phyloP scores from a whole-genome alignment of 92 coral and sea anemone species.

The Actinernus sp. region DNA sequence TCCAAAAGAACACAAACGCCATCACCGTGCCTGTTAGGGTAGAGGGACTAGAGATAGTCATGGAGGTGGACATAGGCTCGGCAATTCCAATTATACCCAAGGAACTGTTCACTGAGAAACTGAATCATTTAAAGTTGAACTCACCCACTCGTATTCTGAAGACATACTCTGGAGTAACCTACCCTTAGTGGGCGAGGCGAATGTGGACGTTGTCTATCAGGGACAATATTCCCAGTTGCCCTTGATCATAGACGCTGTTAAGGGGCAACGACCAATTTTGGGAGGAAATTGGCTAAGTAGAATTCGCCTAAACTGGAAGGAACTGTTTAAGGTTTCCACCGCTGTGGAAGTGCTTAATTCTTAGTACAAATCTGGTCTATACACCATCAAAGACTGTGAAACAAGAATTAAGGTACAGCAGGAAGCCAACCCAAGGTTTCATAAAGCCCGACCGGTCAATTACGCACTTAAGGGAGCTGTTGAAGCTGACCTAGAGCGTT shows the following conservation, averaged over 20 bases:
- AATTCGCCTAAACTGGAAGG: slow-evolving; percentile 8
- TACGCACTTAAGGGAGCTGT: too few relatives aligned
- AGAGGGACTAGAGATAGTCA: slow-evolving; percentile 6
- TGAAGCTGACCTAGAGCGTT: too few relatives aligned
- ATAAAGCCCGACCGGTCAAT: too few relatives aligned
- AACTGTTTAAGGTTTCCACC: slow-evolving; percentile 2
- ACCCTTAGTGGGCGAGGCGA: neutral
- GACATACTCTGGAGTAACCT: slow-evolving; percentile 8
- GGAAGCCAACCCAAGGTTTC: slow-evolving; percentile 2
- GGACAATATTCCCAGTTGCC: neutral
- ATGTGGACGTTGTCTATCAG: neutral
- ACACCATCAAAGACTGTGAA: slow-evolving; percentile 3
- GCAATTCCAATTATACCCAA: slow-evolving; percentile 2
- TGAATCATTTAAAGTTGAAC: too few relatives aligned
- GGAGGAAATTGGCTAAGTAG: slow-evolving; percentile 9
- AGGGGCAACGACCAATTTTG: slow-evolving; percentile 8
- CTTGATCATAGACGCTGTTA: neutral
- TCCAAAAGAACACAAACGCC: slow-evolving; percentile 3
- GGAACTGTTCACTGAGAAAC: too few relatives aligned
- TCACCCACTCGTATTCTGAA: too few relatives aligned
- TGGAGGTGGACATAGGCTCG: slow-evolving; percentile 15
- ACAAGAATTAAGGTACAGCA: slow-evolving; percentile 1
- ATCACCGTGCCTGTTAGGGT: slow-evolving; percentile 10
- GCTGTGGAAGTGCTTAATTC: neutral
- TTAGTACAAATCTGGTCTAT: neutral